These are phyloP conservation scores for Orchesella flavescens DNA, from an alignment of 2,888 invertebrate genomes.

Conservation along the genomic window DNA sequence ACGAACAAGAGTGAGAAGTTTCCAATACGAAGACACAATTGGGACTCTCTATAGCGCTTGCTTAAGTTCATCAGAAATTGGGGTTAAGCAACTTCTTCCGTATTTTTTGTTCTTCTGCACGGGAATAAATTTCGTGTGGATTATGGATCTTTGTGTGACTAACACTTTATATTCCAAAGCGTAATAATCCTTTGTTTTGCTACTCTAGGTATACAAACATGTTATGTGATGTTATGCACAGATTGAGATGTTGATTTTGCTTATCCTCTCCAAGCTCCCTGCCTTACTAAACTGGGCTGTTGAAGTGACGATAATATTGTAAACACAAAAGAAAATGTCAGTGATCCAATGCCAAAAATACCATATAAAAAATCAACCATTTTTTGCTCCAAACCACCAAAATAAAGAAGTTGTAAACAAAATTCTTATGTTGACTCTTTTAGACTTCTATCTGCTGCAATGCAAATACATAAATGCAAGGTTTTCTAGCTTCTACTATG, in stretches of 20 bases:
- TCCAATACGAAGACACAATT: too few species aligned
- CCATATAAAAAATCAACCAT: not conserved
- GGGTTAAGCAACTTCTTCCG: conserved; percentile 49
- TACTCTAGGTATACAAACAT: not conserved
- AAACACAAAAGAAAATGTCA: conserved; percentile 48
- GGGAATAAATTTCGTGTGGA: not conserved
- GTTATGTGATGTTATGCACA: not conserved
- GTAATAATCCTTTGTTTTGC: not conserved
- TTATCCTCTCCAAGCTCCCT: not conserved
- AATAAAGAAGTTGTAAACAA: not conserved
- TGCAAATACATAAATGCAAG: too few species aligned
- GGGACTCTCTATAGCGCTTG: not conserved
- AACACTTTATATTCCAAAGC: not conserved
- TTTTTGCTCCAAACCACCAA: not conserved
- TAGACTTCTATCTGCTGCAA: too few species aligned
- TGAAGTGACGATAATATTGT: not conserved
- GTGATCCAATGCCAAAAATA: conserved; percentile 56
- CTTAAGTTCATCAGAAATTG: not conserved
- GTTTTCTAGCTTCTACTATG: too few species aligned
- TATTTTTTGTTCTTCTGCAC: not conserved
- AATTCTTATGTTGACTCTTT: too few species aligned
- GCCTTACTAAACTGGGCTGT: too few species aligned
- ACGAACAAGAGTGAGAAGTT: too few species aligned
- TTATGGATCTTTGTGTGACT: not conserved
- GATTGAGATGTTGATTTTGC: conserved; percentile 4